Percentiles rank a stretch among this genome's conserved stretches.
Conservation (phyloP, 2,888 invertebrate species). For the Nemoura dubitans region DNA sequence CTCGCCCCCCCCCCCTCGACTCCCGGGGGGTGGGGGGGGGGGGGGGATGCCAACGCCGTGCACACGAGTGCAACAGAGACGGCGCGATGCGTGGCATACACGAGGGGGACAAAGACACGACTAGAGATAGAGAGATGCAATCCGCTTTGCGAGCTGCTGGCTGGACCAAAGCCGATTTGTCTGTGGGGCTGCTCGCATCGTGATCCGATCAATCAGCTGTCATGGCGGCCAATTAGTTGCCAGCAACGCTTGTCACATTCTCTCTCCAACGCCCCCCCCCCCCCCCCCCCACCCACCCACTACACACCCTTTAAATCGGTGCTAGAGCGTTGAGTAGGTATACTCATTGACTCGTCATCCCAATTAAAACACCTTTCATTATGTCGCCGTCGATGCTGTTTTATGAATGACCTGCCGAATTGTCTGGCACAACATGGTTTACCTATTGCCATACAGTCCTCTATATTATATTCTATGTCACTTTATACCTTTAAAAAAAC, state of each 20-base stretch:
- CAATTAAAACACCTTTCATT: neutral
- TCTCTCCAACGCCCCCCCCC: neutral
- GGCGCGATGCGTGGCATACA: too few species aligned
- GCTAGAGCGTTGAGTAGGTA: neutral
- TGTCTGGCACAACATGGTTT: too few species aligned
- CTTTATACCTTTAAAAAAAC: too few species aligned
- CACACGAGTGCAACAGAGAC: neutral
- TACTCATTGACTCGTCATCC: neutral
- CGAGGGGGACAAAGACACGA: neutral
- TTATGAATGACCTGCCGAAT: too few species aligned
- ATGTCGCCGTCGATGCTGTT: neutral
- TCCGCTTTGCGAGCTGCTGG: conserved; percentile 13
- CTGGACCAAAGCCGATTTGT: conserved; percentile 39
- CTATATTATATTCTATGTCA: too few species aligned
- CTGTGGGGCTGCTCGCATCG: neutral
- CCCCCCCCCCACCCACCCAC: too few species aligned
- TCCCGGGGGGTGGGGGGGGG: neutral
- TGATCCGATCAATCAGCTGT: conserved; percentile 44
- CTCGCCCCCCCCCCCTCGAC: neutral
- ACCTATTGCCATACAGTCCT: too few species aligned
- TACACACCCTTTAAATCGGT: too few species aligned
- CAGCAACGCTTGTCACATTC: neutral
- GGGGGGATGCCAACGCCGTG: too few species aligned
- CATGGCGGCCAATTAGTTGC: conserved; percentile 49
- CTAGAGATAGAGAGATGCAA: neutral